A percentile compares a stretch with the other conserved stretches of the same genome.
Evolutionary conservation across 2,113 vertebrate species (phyloP).

Genomic region (Leptocoma aspasia): DNA sequence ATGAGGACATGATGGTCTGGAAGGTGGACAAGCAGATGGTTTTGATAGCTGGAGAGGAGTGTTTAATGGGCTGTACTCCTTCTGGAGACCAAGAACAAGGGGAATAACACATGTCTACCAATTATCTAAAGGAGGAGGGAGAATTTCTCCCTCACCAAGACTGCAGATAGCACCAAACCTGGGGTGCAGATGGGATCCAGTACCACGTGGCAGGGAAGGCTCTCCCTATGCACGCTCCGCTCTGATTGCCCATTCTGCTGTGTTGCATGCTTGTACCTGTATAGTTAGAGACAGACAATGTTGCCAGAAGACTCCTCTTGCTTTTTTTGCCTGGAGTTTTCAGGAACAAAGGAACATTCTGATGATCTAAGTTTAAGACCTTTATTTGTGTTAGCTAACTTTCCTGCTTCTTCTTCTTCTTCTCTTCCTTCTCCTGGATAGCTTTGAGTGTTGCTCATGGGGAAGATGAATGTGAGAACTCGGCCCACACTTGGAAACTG

Average conservation of each 20-base stretch:
- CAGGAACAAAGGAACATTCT: neutral
- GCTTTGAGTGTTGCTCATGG: neutral
- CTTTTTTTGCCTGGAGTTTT: neutral
- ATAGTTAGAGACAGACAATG: neutral
- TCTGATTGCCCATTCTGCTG: neutral
- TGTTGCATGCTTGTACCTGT: neutral
- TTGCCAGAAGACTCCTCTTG: neutral
- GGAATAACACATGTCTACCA: neutral
- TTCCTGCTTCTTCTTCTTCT: neutral
- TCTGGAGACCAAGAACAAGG: neutral
- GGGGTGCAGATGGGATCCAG: neutral
- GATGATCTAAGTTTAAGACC: neutral
- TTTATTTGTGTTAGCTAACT: neutral
- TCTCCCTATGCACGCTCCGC: neutral
- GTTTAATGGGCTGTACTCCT: neutral
- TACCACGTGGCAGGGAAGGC: neutral
- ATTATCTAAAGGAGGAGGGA: neutral
- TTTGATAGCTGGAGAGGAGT: neutral
- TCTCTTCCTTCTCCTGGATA: neutral
- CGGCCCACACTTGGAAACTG: neutral
- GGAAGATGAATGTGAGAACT: neutral
- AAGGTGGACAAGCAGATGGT: neutral
- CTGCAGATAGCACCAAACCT: neutral
- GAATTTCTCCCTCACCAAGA: neutral
- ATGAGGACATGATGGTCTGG: neutral